Conservation (phyloP, 2,113 vertebrate species). For the Halcyon malimbica region DNA sequence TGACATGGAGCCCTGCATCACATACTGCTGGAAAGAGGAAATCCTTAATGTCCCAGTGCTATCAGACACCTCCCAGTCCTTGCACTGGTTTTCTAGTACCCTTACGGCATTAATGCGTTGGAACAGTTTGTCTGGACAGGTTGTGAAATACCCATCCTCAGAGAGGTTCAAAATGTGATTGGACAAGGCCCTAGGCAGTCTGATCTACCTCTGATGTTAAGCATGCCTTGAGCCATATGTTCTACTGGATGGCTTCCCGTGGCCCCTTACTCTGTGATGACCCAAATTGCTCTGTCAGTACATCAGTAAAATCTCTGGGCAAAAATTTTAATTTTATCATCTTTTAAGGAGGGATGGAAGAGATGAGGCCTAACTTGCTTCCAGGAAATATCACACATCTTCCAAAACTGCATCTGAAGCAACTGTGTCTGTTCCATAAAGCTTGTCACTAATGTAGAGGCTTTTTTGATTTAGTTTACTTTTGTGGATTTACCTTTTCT, state of each 20-base stretch:
- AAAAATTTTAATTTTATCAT: background rate
- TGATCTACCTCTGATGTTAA: background rate
- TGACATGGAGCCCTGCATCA: background rate
- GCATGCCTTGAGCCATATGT: constrained; percentile 5
- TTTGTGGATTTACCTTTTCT: background rate
- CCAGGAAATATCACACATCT: background rate
- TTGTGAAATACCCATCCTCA: background rate
- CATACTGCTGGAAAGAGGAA: background rate
- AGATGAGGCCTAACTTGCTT: background rate
- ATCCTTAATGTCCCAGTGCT: background rate
- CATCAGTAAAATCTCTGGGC: background rate
- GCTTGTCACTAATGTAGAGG: background rate
- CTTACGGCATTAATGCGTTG: background rate
- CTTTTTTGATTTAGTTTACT: background rate
- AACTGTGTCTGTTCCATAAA: background rate
- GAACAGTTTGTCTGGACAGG: background rate
- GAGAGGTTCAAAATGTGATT: background rate
- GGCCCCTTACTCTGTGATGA: background rate
- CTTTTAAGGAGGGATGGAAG: background rate
- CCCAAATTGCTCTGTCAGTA: background rate
- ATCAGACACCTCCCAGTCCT: background rate
- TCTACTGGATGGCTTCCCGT: background rate
- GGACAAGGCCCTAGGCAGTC: constrained; percentile 30
- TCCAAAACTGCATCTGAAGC: background rate
- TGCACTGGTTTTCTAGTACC: background rate